Conservation (phyloP, 1,140 invertebrate species). For the Heliconius himera region DNA sequence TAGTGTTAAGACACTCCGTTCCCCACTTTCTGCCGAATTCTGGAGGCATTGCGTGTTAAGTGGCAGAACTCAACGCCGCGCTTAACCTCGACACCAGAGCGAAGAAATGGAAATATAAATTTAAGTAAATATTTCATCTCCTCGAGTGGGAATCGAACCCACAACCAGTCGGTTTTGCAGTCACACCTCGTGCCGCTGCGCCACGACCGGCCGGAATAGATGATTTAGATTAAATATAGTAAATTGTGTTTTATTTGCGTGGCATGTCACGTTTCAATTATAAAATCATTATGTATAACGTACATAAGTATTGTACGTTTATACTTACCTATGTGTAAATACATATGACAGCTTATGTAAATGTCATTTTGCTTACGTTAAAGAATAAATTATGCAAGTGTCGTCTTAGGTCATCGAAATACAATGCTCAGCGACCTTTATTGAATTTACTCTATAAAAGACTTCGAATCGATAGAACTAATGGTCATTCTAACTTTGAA, state of each 20-base stretch:
- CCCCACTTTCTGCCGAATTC: no score
- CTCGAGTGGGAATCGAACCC: no score
- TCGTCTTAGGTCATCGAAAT: constrained; percentile 53
- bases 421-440: constrained; percentile 57
- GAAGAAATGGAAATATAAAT: no score
- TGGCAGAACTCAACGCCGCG: no score
- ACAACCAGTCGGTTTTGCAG: no score
- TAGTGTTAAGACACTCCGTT: no score
- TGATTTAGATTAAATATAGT: not conserved
- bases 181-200: no score
- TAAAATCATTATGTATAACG: not conserved
- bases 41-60: no score
- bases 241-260: not conserved
- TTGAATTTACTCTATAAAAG: constrained; percentile 49
- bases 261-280: not conserved
- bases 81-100: no score
- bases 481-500: not conserved
- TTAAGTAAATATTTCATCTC: no score
- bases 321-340: not conserved
- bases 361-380: constrained; percentile 20
- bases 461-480: not conserved
- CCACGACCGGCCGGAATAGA: no score
- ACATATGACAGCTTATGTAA: not conserved
- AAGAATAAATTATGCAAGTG: constrained; percentile 46
- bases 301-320: not conserved